Percentiles rank a stretch among this genome's conserved stretches.
Evolutionary conservation across 2,797 vertebrate species (phyloP).

Genomic region (Scleropages formosus): DNA sequence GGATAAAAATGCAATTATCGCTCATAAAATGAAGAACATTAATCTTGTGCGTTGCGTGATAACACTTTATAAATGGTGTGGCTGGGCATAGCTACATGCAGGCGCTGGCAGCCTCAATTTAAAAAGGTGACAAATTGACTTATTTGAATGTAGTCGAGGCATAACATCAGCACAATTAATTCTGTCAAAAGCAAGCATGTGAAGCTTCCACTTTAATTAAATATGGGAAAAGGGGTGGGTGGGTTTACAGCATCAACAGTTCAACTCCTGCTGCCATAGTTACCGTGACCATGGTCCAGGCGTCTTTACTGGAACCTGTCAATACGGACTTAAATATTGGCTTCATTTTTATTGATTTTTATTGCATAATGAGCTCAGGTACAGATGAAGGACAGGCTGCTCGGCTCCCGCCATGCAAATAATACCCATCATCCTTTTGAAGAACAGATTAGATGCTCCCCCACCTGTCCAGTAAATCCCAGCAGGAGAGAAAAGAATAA

Average conservation of each 20-base stretch:
- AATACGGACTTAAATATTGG: background rate
- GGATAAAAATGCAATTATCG: constrained; percentile 9
- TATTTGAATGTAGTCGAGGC: constrained; percentile 19
- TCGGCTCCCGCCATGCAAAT: too few relatives aligned
- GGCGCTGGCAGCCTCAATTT: constrained; percentile 12
- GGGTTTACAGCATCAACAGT: background rate
- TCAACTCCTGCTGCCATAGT: background rate
- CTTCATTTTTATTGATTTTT: background rate
- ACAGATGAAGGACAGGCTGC: too few relatives aligned
- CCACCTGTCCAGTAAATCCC: background rate
- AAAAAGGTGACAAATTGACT: constrained; percentile 23
- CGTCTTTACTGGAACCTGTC: background rate
- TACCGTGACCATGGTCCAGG: too few relatives aligned
- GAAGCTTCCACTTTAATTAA: constrained; percentile 20
- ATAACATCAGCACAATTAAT: constrained; percentile 14
- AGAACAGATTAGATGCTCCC: too few relatives aligned
- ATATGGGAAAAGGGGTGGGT: background rate
- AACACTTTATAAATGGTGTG: background rate
- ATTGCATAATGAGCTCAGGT: too few relatives aligned
- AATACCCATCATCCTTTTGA: too few relatives aligned
- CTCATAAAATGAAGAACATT: constrained; percentile 19
- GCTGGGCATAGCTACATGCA: background rate
- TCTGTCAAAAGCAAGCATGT: constrained; percentile 17
- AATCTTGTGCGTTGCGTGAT: constrained; percentile 18
- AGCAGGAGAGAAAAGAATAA: background rate